Percentiles rank a stretch among this genome's conserved stretches.
Conservation (phyloP, 2,888 invertebrate species). For the Oscheius sp. region DNA sequence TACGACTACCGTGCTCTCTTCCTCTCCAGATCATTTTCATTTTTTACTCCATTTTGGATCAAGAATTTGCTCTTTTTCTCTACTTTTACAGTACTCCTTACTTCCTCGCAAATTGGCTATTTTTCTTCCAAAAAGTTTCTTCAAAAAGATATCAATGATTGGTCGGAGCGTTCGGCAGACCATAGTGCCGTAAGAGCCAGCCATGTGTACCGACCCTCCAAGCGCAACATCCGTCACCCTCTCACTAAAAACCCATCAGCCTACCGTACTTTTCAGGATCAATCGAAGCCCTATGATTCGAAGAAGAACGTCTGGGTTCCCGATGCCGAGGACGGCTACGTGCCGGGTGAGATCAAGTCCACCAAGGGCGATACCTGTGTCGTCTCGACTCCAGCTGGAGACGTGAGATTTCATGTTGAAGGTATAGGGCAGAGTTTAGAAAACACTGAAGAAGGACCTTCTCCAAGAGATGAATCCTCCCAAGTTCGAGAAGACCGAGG, state of each 20-base stretch:
- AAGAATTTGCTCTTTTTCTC: not conserved
- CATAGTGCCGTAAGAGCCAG: too few species aligned
- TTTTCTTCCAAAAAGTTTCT: not conserved
- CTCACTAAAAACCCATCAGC: not conserved
- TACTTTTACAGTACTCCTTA: not conserved
- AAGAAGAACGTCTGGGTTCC: conserved; percentile 99
- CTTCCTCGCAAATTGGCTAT: not conserved
- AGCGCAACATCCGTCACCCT: not conserved
- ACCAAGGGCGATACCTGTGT: conserved; percentile 92
- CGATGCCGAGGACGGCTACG: conserved; percentile 94
- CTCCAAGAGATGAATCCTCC: conserved; percentile 96
- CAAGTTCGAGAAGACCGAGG: conserved; percentile 90
- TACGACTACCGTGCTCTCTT: too few species aligned
- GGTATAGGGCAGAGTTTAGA: conserved; percentile 70
- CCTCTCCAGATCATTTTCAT: not conserved
- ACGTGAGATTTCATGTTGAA: conserved; percentile 70
- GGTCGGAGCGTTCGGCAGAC: too few species aligned
- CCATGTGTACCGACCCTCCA: conserved; percentile 5
- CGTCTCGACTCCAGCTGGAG: conserved; percentile 85
- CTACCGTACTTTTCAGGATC: conserved; percentile 78
- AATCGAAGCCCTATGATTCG: conserved; percentile 97
- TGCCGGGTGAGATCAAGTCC: conserved; percentile 96
- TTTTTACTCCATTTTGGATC: not conserved
- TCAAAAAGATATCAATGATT: too few species aligned
- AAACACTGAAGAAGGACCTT: conserved; percentile 85